Evolutionary conservation across 2,113 vertebrate species (phyloP), one percentile per base, ranked within the genome.

Genomic region (Oreotrochilus melanogaster): DNA sequence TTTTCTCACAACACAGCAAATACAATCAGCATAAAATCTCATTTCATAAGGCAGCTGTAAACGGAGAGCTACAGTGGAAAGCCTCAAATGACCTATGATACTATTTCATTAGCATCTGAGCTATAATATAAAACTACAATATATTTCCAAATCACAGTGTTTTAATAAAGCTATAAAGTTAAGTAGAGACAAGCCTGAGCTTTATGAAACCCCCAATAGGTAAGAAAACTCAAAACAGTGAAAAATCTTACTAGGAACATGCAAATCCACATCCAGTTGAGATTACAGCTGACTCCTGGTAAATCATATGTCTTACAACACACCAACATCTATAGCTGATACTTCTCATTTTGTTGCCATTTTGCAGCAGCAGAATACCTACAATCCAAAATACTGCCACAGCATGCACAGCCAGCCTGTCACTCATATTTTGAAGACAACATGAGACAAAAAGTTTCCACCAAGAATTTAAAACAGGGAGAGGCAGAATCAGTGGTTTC

Each of bases 271-370:
- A 93, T 84, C 74, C 56, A 86, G 39, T 62, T 89, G 86, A 94
- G 75, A 94, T 97, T 95, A 95, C 92, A 88, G 45, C 10, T 69
- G 96, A 96, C 92, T 97, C 95, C 86, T 94, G 88, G 94, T 93
- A 93, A 95, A 70, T 72, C 43, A 69, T 85, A 91, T 54, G 18
- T 51, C 93, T 86, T 70, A 95, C 73, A 84, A 28, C 35, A 27
- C 6, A 66, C 15, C 10, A 12, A 5, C 69, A 73, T 28, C 23
- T 25, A 0, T 62, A 23, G 93, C 83, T 89, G 89, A 48, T 92
- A 93, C 93, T 97, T 96, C 95, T 93, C 93, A 87, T 94, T 96
- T 96, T 96, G 87, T 94, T 92, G 90, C 86, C 83, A 62, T 96
- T 97, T 94, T 83, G 60, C 66, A 96, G 91, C 89, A 96, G 84